Conservation (phyloP, 1,140 invertebrate species). For the Formica exsecta region DNA sequence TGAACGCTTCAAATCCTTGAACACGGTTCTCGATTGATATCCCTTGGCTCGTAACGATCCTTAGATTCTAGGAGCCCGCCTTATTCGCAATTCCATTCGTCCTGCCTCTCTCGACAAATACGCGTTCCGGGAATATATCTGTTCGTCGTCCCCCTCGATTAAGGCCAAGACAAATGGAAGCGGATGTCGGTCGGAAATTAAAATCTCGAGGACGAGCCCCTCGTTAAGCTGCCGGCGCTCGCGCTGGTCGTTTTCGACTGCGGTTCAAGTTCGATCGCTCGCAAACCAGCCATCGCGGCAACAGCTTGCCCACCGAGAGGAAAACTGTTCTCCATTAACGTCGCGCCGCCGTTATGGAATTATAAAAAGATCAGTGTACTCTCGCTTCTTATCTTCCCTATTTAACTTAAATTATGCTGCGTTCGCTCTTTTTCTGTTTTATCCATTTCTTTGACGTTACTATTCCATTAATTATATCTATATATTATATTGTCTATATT, state of each 20-base stretch:
- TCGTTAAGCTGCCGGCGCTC: conserved; percentile 64
- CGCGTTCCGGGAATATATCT: conserved; percentile 54
- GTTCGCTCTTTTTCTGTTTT: neutral
- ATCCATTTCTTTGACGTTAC: too few relatives aligned
- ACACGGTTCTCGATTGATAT: conserved; percentile 42
- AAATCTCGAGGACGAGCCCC: conserved; percentile 73
- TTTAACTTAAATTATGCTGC: neutral
- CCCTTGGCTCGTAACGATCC: conserved; percentile 26
- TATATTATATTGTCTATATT: neutral
- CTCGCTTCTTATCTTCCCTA: neutral
- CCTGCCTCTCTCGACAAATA: conserved; percentile 49
- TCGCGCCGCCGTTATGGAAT: neutral
- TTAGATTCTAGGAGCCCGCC: neutral
- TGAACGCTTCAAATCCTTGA: conserved; percentile 39
- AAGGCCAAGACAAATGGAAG: conserved; percentile 74
- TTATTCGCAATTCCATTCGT: conserved; percentile 50
- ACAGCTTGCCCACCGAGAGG: conserved; percentile 5
- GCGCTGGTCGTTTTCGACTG: conserved; percentile 49
- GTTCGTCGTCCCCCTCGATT: conserved; percentile 63
- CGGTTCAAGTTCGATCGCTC: conserved; percentile 54
- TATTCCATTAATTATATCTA: neutral
- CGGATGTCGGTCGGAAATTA: conserved; percentile 75
- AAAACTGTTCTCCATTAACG: conserved; percentile 33
- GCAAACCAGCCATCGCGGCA: conserved; percentile 23
- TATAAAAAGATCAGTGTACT: conserved; percentile 12